Evolutionary conservation across 1,140 invertebrate genomes (phyloP).

Genomic region (Rhopalosiphum maidis): DNA sequence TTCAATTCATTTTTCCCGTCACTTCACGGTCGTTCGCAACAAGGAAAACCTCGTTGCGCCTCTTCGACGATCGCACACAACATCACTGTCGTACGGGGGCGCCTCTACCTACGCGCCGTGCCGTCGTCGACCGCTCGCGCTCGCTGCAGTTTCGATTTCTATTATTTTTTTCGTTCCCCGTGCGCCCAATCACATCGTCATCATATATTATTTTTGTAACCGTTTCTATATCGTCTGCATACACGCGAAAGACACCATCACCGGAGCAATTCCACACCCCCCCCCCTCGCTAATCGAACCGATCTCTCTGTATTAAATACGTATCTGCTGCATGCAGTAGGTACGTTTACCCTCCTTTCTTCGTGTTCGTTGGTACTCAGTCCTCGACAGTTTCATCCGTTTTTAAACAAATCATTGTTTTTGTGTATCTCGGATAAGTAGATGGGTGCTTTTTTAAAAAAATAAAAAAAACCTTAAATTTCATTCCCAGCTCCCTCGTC

Average conservation of each 20-base stretch:
- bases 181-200: neutral
- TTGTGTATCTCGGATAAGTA: neutral
- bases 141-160: neutral
- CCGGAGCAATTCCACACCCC: neutral
- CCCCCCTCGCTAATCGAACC: neutral
- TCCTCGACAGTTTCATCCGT: neutral
- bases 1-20: neutral
- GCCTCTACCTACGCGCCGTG: neutral
- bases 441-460: neutral
- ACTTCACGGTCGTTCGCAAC: neutral
- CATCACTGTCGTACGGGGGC: neutral
- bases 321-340: too few species aligned
- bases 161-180: neutral
- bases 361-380: neutral
- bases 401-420: neutral
- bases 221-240: neutral
- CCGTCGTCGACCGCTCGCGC: neutral
- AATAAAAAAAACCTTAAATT: neutral
- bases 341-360: neutral
- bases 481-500: neutral
- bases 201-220: neutral
- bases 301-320: neutral
- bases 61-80: neutral
- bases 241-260: neutral
- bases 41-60: neutral